Conservation (phyloP, 2,797 vertebrate species). For the Poeciliopsis infans region DNA sequence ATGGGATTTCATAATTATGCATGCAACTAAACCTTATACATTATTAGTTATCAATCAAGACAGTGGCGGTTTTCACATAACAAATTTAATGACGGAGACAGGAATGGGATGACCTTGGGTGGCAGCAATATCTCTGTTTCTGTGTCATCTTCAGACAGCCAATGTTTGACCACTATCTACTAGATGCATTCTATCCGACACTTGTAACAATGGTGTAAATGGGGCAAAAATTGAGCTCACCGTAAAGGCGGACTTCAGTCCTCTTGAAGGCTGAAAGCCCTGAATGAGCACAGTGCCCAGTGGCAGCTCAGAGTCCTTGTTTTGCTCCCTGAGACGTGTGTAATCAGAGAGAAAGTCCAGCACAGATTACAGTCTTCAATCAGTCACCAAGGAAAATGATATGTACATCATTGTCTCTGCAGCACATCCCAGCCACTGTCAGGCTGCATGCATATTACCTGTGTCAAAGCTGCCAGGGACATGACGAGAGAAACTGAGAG, state of each 20-base stretch:
- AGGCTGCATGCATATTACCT: constrained; percentile 84
- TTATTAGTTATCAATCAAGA: no score
- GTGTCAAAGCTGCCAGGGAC: constrained; percentile 84
- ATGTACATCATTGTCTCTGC: constrained; percentile 86
- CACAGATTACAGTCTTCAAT: constrained; percentile 89
- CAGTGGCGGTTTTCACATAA: neutral
- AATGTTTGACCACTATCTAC: constrained; percentile 78
- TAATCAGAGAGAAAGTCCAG: constrained; percentile 86
- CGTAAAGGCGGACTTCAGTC: constrained; percentile 81
- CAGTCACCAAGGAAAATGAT: constrained; percentile 87
- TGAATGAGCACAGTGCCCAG: constrained; percentile 81
- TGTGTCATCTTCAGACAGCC: constrained; percentile 76
- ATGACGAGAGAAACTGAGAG: constrained; percentile 80
- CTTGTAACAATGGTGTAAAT: constrained; percentile 83
- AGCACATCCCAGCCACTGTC: constrained; percentile 75
- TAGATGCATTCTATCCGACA: constrained; percentile 78
- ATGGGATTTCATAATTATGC: no score
- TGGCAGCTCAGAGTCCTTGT: constrained; percentile 81
- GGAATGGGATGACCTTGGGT: constrained; percentile 79
- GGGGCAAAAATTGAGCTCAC: constrained; percentile 86
- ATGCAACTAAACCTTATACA: no score
- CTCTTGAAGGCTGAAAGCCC: constrained; percentile 83
- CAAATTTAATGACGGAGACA: constrained; percentile 12
- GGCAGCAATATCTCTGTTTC: constrained; percentile 70
- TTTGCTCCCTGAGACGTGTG: constrained; percentile 83